These are phyloP conservation scores for Trichogramma pretiosum DNA, from an alignment of 1,140 invertebrate genomes.

Conservation along the genomic window DNA sequence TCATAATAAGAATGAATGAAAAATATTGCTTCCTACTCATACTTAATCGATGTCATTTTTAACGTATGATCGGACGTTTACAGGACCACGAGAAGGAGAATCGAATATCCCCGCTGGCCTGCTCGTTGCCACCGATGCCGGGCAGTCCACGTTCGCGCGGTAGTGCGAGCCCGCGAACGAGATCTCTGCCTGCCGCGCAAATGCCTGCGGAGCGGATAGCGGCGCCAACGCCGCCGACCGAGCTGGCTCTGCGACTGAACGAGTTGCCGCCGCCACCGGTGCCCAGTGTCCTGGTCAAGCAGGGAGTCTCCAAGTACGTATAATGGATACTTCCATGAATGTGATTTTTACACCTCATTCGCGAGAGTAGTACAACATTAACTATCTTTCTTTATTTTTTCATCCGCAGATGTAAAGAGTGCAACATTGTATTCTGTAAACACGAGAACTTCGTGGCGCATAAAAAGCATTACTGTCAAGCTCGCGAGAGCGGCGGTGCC, in stretches of 20 bases:
- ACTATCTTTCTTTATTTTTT: too few species aligned
- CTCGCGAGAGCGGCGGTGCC: slow-evolving; percentile 51
- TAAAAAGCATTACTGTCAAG: slow-evolving; percentile 89
- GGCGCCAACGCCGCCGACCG: slow-evolving; percentile 42
- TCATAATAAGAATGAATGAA: too few species aligned
- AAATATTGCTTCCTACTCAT: slow-evolving; percentile 31
- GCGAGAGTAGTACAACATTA: too few species aligned
- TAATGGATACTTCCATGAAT: background rate
- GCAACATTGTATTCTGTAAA: slow-evolving; percentile 94
- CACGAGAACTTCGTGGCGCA: slow-evolving; percentile 91
- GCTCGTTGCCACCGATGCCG: slow-evolving; percentile 33
- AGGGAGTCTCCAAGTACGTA: slow-evolving; percentile 38
- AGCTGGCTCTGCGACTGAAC: slow-evolving; percentile 55
- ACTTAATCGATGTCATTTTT: too few species aligned
- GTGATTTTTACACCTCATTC: background rate
- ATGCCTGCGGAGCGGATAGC: too few species aligned
- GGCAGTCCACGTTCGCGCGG: slow-evolving; percentile 39
- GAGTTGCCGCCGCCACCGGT: slow-evolving; percentile 51
- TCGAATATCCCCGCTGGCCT: slow-evolving; percentile 34
- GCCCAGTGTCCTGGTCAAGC: slow-evolving; percentile 70
- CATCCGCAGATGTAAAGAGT: slow-evolving; percentile 84
- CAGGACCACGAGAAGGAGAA: slow-evolving; percentile 35
- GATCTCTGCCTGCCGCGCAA: slow-evolving; percentile 28
- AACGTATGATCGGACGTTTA: too few species aligned
- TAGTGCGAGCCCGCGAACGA: slow-evolving; percentile 37